These are phyloP conservation scores for Dicerorhinus sumatrensis DNA, from an alignment of 2,113 vertebrate species.

Conservation along the genomic window DNA sequence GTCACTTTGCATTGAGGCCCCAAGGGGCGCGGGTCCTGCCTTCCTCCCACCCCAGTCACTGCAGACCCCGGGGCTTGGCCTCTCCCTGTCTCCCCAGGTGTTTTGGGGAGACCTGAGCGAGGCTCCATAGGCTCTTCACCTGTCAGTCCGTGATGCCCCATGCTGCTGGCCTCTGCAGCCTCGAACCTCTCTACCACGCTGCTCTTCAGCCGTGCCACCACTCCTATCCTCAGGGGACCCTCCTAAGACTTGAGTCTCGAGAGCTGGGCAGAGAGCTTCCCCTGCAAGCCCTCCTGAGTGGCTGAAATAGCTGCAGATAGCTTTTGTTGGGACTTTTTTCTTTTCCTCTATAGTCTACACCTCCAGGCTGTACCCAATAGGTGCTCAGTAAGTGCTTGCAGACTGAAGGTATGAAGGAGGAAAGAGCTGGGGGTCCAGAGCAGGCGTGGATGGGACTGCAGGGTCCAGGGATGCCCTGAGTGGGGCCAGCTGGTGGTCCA, in stretches of 20 bases:
- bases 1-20: background rate
- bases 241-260: background rate
- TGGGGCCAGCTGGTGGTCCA: background rate
- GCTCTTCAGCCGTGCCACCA: too few species aligned
- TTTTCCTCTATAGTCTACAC: background rate
- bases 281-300: background rate
- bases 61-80: background rate
- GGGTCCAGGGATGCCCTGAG: background rate
- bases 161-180: background rate
- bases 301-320: background rate
- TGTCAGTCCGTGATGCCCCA: fast-evolving
- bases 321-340: background rate
- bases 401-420: background rate
- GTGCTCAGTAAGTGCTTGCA: background rate
- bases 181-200: background rate
- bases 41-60: background rate
- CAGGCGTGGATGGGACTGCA: background rate
- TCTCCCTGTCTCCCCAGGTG: background rate
- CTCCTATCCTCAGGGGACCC: background rate
- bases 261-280: background rate
- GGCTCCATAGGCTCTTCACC: background rate
- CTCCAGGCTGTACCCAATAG: background rate
- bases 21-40: background rate
- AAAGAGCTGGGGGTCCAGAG: background rate
- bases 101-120: background rate